A percentile compares a stretch with the other conserved stretches of the same genome.
These are phyloP conservation scores for Platyscapa corneri DNA, from an alignment of 1,140 invertebrate species.

Conservation along the genomic window DNA sequence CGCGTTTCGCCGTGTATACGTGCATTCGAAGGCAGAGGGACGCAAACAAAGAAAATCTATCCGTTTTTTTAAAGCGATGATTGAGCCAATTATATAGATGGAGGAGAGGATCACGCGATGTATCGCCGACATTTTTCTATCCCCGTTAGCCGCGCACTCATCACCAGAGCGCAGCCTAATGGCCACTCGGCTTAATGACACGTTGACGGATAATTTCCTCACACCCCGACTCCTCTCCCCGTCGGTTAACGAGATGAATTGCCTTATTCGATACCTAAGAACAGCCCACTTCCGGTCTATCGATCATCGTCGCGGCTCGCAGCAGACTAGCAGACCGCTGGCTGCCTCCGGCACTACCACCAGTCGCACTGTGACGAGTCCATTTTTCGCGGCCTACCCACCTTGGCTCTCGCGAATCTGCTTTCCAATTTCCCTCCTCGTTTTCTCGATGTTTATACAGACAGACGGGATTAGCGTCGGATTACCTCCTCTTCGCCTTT, in stretches of 20 bases:
- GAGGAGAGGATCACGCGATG: not conserved
- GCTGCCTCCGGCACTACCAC: not conserved
- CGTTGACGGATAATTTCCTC: slow-evolving; percentile 6
- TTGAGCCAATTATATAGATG: slow-evolving; percentile 29
- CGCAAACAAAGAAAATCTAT: slow-evolving; percentile 3
- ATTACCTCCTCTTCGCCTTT: no score
- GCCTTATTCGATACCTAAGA: slow-evolving; percentile 10
- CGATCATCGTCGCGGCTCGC: slow-evolving; percentile 10
- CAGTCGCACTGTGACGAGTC: not conserved
- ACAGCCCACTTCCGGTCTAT: slow-evolving; percentile 42
- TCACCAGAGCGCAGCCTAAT: not conserved
- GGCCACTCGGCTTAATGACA: slow-evolving; percentile 38
- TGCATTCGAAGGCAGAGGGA: not conserved
- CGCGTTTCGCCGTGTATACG: not conserved
- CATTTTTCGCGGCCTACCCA: not conserved
- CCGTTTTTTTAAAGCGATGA: slow-evolving; percentile 8
- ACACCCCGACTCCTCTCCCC: no score
- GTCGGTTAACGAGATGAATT: slow-evolving; percentile 39
- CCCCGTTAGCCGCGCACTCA: not conserved
- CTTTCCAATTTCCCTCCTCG: no score
- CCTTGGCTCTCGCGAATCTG: no score
- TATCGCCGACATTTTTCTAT: slow-evolving; percentile 13
- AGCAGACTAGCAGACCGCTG: not conserved
- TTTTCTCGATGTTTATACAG: not conserved
- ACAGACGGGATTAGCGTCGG: not conserved